Conservation (phyloP, 2,113 vertebrate genomes). For the Cranoglanis bouderius region DNA sequence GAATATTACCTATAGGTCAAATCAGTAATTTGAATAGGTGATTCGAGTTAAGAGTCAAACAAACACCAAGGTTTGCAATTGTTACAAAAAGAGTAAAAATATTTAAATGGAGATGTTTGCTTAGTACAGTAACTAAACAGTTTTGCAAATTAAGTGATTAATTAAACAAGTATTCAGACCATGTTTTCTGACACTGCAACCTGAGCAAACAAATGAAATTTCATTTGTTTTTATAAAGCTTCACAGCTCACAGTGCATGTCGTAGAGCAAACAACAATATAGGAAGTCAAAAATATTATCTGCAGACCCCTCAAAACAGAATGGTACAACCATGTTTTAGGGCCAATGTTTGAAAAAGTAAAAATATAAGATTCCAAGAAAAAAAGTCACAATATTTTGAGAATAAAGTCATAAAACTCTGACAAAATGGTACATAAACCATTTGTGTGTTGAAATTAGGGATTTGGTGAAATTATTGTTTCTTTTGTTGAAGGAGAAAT, state of each 20-base stretch:
- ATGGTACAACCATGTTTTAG: neutral
- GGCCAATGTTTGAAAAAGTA: neutral
- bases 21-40: neutral
- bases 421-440: neutral
- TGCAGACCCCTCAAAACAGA: no score
- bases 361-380: neutral
- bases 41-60: neutral
- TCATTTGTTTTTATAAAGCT: no score
- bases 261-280: no score
- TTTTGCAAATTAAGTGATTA: neutral
- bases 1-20: neutral
- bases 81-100: neutral
- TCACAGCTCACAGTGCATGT: neutral
- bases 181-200: neutral
- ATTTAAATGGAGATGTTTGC: neutral
- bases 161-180: neutral
- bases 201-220: neutral
- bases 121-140: neutral
- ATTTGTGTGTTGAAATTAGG: neutral
- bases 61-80: neutral
- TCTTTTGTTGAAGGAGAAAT: no score
- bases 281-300: no score
- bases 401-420: neutral
- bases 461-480: no score
- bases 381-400: neutral